Percentiles rank a stretch among this genome's conserved stretches.
These are phyloP conservation scores for Rhamphomyia laevipes DNA, from an alignment of 2,888 invertebrate species.

Conservation along the genomic window DNA sequence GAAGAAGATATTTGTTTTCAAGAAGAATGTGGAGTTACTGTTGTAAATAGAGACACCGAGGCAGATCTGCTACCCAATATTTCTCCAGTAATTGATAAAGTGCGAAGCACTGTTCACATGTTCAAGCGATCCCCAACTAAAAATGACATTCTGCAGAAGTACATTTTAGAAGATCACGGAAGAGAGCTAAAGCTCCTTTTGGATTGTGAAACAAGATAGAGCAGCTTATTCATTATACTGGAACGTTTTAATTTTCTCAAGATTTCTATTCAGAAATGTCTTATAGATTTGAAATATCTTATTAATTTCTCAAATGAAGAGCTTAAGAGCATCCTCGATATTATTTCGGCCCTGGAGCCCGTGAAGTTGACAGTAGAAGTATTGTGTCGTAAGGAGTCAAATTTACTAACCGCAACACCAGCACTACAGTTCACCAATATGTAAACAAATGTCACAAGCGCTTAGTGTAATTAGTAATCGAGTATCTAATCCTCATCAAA, in stretches of 20 bases:
- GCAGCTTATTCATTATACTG: not conserved
- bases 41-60: slow-evolving; percentile 1
- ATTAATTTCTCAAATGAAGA: not conserved
- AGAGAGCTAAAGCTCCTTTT: not conserved
- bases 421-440: not conserved
- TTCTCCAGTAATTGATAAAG: slow-evolving; percentile 1
- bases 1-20: slow-evolving; percentile 1
- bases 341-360: not conserved
- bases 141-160: not conserved
- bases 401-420: not conserved
- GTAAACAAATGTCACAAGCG: not conserved
- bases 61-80: slow-evolving; percentile 1
- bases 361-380: not conserved
- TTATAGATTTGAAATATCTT: slow-evolving; percentile 1
- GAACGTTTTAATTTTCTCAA: not conserved
- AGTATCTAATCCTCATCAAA: too few species aligned
- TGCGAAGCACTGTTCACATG: not conserved
- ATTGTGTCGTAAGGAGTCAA: not conserved
- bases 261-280: slow-evolving; percentile 2
- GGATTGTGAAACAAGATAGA: not conserved
- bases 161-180: not conserved
- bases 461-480: not conserved
- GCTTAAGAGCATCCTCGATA: not conserved
- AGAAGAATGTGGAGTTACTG: slow-evolving; percentile 1
- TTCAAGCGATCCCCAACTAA: not conserved